Conservation (phyloP, 2,888 invertebrate species). For the Callyntrura sp. region DNA sequence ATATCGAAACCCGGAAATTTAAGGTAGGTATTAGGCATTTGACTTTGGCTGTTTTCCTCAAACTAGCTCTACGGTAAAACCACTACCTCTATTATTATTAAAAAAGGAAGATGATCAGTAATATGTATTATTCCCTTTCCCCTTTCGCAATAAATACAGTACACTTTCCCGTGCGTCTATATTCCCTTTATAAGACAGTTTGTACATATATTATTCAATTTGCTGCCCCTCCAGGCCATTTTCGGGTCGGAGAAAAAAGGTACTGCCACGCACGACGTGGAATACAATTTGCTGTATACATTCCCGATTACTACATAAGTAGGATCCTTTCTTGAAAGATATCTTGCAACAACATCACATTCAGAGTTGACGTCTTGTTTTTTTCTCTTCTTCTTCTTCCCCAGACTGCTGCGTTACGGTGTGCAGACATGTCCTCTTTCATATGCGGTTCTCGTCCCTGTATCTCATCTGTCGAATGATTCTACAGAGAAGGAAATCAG, state of each 20-base stretch:
- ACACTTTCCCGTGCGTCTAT: background rate
- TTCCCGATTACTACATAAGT: too few relatives aligned
- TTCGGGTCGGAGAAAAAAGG: background rate
- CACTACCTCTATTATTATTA: too few relatives aligned
- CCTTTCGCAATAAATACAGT: too few relatives aligned
- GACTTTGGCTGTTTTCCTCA: background rate
- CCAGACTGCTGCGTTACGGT: slow-evolving; percentile 34
- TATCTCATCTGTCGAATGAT: slow-evolving; percentile 7
- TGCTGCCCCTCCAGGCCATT: background rate
- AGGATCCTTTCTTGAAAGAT: too few relatives aligned
- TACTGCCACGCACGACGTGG: too few relatives aligned
- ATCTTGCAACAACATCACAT: background rate
- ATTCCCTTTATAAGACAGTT: background rate
- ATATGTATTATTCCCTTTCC: too few relatives aligned
- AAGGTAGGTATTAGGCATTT: background rate
- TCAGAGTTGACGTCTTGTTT: slow-evolving; percentile 32
- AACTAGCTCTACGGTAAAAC: background rate
- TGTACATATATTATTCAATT: background rate
- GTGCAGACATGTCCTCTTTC: background rate
- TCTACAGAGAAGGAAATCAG: slow-evolving; percentile 51
- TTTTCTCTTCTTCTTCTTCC: too few relatives aligned
- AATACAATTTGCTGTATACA: background rate
- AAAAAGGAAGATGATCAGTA: too few relatives aligned
- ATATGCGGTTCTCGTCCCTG: slow-evolving; percentile 11
- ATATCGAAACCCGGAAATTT: background rate